Base-by-base conservation (phyloP, 37 sponge, comb jelly and placozoan genomes). In the Hormiphora californensis region DNA sequence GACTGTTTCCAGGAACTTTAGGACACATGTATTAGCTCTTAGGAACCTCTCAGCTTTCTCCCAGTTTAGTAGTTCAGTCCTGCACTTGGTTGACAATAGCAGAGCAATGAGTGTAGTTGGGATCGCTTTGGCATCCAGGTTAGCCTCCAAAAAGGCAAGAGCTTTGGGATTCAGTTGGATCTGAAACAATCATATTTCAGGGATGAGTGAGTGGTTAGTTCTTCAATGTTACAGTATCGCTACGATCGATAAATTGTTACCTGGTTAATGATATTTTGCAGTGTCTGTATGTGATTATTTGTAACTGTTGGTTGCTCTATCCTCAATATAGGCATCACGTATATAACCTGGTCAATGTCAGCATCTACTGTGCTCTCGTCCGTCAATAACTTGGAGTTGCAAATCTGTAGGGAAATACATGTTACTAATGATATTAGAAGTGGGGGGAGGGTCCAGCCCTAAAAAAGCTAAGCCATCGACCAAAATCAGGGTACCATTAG, bases 61-160 rank as follows among this genome's bases (percentile, higher is more conserved):
- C 43, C 43, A 43, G 44, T 40, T 46, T 15, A 21, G 17, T 4
- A 73, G 44, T 15, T 8, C 44, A 4, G 40, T 73, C 8, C 81
- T 33, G 1, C 35, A 46, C 3, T 73, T 30, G 43, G 81, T 43
- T 43, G 36, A 73, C 5, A 73, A 36, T 0, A 73, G 81, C 7
- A 73, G 81, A 43, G 81, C 81, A 27, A 73, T 73, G 3, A 73
- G 35, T 23, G 81, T 73, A 5, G 81, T 43, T 33, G 81, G 81
- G n/a, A 73, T 73, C 23, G 81, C 25, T 33, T 41, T 73, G 22
- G 81, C 46, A 11, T 73, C 81, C 8, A 73, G 25, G 35, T 73
- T 73, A 22, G 21, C 27, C 44, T 73, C 81, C 44, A 73, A 11
- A 28, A 43, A 19, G 46, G 43, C 43, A 19, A 73, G 81, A 9